A percentile compares a stretch with the other conserved stretches of the same genome.
Evolutionary conservation across 2,797 vertebrate genomes (phyloP).

Genomic region (Toxotes lorentzi): DNA sequence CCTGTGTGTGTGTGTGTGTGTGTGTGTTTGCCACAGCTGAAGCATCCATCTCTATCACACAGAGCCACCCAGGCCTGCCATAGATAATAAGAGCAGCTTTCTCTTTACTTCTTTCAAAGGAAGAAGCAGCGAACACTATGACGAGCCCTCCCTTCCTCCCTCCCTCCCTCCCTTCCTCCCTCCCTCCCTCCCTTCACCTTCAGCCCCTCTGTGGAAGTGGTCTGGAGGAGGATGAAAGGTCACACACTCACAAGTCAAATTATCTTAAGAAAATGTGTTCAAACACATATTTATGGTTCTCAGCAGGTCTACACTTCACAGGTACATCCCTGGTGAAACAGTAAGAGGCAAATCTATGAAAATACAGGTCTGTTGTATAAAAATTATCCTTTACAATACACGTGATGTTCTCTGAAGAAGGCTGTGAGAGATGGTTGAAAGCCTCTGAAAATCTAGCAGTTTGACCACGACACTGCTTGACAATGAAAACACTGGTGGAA

Average conservation of each 20-base stretch:
- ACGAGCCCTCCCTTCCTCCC: conserved; percentile 6
- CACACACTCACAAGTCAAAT: conserved; percentile 23
- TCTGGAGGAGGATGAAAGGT: conserved; percentile 59
- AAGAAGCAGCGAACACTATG: conserved; percentile 4
- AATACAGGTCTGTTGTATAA: background rate
- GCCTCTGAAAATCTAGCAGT: no score
- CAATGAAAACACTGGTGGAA: no score
- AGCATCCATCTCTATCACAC: conserved; percentile 81
- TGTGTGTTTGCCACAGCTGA: conserved; percentile 59
- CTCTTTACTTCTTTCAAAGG: conserved; percentile 38
- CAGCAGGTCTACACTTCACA: background rate
- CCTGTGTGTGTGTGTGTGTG: conserved; percentile 12
- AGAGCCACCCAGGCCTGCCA: conserved; percentile 72
- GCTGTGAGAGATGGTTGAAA: no score
- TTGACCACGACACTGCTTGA: no score
- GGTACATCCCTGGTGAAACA: background rate
- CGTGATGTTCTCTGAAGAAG: no score
- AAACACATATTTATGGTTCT: background rate
- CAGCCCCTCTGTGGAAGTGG: conserved; percentile 18
- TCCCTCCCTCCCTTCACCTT: background rate
- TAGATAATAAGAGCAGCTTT: conserved; percentile 71
- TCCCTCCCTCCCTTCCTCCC: background rate
- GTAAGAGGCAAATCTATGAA: background rate
- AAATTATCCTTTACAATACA: no score
- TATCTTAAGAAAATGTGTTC: background rate